Percentiles rank a stretch among this genome's conserved stretches.
These are phyloP conservation scores for Odobenus rosmarus DNA, from an alignment of 2,113 vertebrate genomes.

Conservation along the genomic window DNA sequence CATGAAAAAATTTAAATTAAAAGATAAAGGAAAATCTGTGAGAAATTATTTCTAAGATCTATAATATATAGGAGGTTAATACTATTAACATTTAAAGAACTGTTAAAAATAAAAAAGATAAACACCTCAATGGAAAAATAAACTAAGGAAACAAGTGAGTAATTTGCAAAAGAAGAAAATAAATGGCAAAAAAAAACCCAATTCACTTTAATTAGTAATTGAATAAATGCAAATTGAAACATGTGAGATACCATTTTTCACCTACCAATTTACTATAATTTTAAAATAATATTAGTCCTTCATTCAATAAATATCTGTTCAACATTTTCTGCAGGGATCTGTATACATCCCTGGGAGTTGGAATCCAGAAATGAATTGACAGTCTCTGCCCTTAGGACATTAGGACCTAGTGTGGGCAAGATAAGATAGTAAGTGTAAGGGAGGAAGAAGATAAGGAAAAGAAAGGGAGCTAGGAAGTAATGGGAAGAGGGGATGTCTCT, in stretches of 20 bases:
- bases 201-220: neutral
- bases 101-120: neutral
- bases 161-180: neutral
- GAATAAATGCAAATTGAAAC: conserved; percentile 33
- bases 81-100: neutral
- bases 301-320: neutral
- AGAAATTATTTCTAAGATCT: conserved; percentile 47
- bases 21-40: neutral
- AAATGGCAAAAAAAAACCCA: neutral
- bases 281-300: neutral
- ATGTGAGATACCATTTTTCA: neutral
- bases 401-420: neutral
- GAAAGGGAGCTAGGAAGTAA: too few relatives aligned
- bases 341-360: neutral
- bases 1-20: neutral
- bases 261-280: neutral
- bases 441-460: neutral
- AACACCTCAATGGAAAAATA: neutral
- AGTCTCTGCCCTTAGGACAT: neutral
- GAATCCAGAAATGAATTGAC: neutral
- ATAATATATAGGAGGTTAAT: neutral
- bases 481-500: neutral
- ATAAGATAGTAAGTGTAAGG: too few relatives aligned
- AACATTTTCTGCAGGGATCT: neutral
- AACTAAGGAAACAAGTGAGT: neutral